Base-by-base conservation (phyloP, 2,113 vertebrate species). In the Narcine bancroftii region DNA sequence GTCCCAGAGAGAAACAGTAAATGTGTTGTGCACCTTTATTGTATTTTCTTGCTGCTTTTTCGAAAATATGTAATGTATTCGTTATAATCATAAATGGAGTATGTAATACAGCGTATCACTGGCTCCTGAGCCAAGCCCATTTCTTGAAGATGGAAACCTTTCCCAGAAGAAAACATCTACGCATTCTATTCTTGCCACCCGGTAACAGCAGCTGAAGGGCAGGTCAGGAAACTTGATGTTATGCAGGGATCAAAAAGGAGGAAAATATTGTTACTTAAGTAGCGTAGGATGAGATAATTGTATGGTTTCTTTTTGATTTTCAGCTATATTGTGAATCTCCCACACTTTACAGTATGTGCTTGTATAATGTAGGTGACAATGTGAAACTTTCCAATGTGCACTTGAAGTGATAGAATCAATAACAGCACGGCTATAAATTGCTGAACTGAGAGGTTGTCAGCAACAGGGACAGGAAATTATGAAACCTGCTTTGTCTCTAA, bases 311-410 rank as follows among this genome's bases (percentile, higher is more conserved):
- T 85, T 53, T 29, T 50, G 81, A 50, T 85, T 85, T 83, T 85
- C 29, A 56, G 81, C 45, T 66, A 42, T 42, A 89, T 39, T 89
- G 87, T 45, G 42, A 69, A 29, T 65, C 39, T 42, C 87, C 87
- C 87, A 89, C 87, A 42, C 87, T 66, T 89, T 89, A 89, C 87
- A 66, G 87, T 89, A 89, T 19, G 10, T 24, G 87, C 87, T 66
- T 39, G 36, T 66, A 50, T 66, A 65, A 19, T 89, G 60, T 26
- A 45, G 63, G 87, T 89, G 87, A 89, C 60, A 89, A 29, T 89
- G 60, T 89, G 87, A 89, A 89, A 89, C 60, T 89, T 89, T 89
- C 87, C 87, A 42, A 36, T 69, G 63, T 89, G 87, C n/a, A 29
- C 60, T 42, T 13, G 60, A 63, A 33, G 36, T 69, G 63, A 65